Base-by-base conservation (phyloP, 2,888 invertebrate species). In the Nemurella pictetii region DNA sequence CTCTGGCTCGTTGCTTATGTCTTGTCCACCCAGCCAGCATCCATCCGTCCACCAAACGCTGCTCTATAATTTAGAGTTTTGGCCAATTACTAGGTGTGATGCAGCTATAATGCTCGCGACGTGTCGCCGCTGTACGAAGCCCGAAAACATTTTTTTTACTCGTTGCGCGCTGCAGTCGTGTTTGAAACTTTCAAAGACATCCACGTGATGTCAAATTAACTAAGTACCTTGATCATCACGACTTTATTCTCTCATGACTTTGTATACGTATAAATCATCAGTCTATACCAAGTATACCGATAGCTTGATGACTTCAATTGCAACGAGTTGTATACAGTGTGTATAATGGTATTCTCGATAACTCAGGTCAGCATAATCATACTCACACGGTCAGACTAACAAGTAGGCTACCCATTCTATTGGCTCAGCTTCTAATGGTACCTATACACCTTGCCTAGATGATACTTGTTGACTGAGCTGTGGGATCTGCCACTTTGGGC, bases 81-180 rank as follows among this genome's bases (percentile, higher is more conserved):
- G 26, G 28, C 75, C 75, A 75, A 75, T 75, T 28, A 75, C 75
- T 28, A 75, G 75, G 28, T 75, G 75, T 75, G 75, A 75, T 75
- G 75, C 75, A 27, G 75, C 75, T 75, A 75, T 27, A 75, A 75
- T 75, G 27, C 75, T 27, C 9, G 75, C 7, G 75, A 55, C 55
- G 55, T 55, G 55, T 55, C 55, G 55, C 12, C n/a, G n/a, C n/a
- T n/a, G n/a, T n/a, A n/a, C n/a, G n/a, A n/a, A n/a, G n/a, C n/a
- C 55, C 55, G 55, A 12, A 55, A 55, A 2, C 9, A 12, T 55
- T 55, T 55, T 55, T 55, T 55, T 12, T 55, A 20, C 55, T 55
- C 55, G 55, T 55, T 2, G 55, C 20, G n/a, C n/a, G n/a, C n/a
- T n/a, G n/a, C 55, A 55, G 55, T 55, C 55, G 20, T 55, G 55